Base-by-base conservation (phyloP, 2,797 vertebrate species). In the Enteromius argenteus region DNA sequence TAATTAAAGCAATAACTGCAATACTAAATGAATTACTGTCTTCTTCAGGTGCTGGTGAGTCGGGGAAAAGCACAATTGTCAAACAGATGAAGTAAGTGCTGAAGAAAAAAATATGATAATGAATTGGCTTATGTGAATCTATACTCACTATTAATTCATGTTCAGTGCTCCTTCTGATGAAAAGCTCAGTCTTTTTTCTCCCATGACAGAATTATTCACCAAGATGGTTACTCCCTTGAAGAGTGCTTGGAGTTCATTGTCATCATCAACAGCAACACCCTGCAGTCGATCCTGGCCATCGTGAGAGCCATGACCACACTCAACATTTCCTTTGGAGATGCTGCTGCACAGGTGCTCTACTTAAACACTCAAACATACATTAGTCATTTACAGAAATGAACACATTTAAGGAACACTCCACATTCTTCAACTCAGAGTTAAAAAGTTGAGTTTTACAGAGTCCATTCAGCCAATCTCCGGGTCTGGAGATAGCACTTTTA, bases 51-150 rank as follows among this genome's bases (percentile, higher is more conserved):
- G 98, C 98, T 23, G 98, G 98, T 49, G 98, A 99, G 90, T 99
- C 98, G 0, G 98, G 98, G 32, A 99, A 99, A 90, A 99, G 98
- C 91, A 99, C 98, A 53, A 99, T 99, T 0, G 98, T 99, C 95
- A 99, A 99, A 94, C 98, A 99, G 95, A 99, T 99, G 98, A 99
- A 99, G 98, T 99, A 94, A 97, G 97, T 96, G 44, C 75, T 56
- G 14, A 64, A 2, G 2, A 76, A 69, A 80, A 68, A 11, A 68
- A 8, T 67, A 44, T 83, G 49, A 30, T 30, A 10, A 19, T 60
- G 3, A 60, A 46, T 2, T 39, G 23, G 6, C 15, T 39, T 27
- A 39, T 8, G 6, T 27, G 1, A 35, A 5, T 7, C 30, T 35
- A 49, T 10, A 51, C 13, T 60, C 6, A 27, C 13, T 76, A 4